A percentile compares a stretch with the other conserved stretches of the same genome.
phyloP scores from a whole-genome alignment of 2,113 vertebrate genomes.

The Melospiza melodia region DNA sequence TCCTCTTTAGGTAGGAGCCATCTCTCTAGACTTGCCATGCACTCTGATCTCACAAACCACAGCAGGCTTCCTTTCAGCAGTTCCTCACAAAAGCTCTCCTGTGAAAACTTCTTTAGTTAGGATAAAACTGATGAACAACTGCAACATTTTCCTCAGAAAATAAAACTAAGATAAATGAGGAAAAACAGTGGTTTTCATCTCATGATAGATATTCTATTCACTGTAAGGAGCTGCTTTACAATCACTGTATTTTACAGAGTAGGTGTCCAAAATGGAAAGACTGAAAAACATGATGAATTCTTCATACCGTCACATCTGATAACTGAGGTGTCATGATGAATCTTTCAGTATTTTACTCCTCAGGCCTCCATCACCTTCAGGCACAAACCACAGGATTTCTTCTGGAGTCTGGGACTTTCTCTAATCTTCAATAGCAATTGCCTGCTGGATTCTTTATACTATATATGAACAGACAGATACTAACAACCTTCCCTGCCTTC shows the following conservation, averaged over 20 bases:
- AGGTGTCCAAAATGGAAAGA: not conserved
- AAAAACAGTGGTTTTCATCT: not conserved
- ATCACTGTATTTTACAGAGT: not conserved
- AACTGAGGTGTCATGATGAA: not conserved
- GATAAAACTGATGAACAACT: not conserved
- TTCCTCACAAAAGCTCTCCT: not conserved
- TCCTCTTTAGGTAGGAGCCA: not conserved
- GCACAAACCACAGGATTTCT: not conserved
- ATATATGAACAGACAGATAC: not conserved
- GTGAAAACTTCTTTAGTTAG: not conserved
- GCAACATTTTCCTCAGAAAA: not conserved
- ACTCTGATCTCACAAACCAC: not conserved
- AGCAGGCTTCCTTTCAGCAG: not conserved
- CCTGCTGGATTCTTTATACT: not conserved
- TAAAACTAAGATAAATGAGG: not conserved
- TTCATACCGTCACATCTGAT: not conserved
- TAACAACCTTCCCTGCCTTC: not conserved
- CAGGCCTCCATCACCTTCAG: not conserved
- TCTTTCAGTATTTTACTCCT: not conserved
- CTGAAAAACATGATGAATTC: not conserved
- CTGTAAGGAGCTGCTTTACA: not conserved
- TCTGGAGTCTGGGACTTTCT: not conserved
- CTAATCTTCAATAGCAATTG: not conserved
- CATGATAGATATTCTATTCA: not conserved
- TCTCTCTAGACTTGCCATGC: not conserved